A percentile compares a stretch with the other conserved stretches of the same genome.
Conservation (phyloP, 2,113 vertebrate genomes). For the Pelmatolapia mariae region DNA sequence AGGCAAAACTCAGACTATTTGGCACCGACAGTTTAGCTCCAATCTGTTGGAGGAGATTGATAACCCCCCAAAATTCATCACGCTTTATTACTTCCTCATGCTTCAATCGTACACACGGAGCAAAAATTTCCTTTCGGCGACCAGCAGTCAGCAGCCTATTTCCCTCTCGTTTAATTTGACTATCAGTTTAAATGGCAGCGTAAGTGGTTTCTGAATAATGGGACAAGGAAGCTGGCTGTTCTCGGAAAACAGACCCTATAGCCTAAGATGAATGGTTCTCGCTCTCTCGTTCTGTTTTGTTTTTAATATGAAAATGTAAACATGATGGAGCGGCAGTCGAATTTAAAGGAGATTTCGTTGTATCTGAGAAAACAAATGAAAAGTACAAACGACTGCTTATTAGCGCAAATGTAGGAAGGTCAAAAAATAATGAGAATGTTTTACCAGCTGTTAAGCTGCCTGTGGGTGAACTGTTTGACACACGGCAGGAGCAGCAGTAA, state of each 20-base stretch:
- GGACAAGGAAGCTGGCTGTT: slow-evolving; percentile 45
- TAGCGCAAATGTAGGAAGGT: not conserved
- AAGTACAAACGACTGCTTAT: not conserved
- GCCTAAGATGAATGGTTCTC: not conserved
- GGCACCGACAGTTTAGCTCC: not conserved
- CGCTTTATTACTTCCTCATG: slow-evolving; percentile 10
- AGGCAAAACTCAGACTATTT: not conserved
- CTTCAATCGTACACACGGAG: not conserved
- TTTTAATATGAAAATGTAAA: not conserved
- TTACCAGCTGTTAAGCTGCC: not conserved
- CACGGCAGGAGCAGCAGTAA: not conserved
- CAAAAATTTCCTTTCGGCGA: not conserved
- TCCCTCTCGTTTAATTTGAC: slow-evolving; percentile 24
- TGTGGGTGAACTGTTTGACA: not conserved
- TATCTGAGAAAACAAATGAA: not conserved
- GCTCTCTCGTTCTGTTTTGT: not conserved
- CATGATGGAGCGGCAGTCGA: not conserved
- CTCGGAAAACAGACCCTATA: slow-evolving; percentile 16
- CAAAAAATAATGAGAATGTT: not conserved
- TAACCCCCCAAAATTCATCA: not conserved
- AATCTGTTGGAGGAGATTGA: not conserved
- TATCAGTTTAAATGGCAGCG: slow-evolving; percentile 21
- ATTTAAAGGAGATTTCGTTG: not conserved
- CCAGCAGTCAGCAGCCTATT: slow-evolving; percentile 14
- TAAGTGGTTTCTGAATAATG: slow-evolving; percentile 34